Evolutionary conservation across 2,797 vertebrate species (phyloP).

Genomic region (Clamator glandarius): DNA sequence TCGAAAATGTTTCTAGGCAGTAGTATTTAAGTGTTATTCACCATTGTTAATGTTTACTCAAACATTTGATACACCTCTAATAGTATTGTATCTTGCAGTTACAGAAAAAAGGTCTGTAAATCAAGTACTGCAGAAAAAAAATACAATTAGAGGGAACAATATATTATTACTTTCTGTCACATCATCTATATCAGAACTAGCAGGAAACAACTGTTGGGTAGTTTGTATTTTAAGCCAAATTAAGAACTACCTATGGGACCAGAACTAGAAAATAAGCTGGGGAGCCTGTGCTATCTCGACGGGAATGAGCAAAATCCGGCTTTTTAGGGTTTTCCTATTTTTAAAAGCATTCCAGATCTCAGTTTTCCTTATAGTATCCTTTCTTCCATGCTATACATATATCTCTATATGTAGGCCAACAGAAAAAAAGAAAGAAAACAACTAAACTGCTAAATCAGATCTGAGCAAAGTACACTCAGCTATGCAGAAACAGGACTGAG

Average conservation of each 20-base stretch:
- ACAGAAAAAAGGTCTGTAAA: not conserved
- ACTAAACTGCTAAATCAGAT: not conserved
- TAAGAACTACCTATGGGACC: not conserved
- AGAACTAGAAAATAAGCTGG: not conserved
- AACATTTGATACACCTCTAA: not conserved
- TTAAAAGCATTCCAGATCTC: not conserved
- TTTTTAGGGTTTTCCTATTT: not conserved
- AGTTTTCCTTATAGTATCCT: not conserved
- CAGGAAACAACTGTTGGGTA: not conserved
- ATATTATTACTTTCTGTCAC: not conserved
- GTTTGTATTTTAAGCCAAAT: not conserved
- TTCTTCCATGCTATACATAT: not conserved
- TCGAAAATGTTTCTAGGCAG: not conserved
- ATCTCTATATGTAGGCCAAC: accelerated
- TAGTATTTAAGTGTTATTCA: not conserved
- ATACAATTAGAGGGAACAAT: not conserved
- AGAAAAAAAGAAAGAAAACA: not conserved
- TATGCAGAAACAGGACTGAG: not conserved
- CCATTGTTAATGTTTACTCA: not conserved
- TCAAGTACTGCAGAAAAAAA: not conserved
- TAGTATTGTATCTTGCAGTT: not conserved
- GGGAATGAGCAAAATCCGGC: not conserved
- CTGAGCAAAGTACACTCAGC: not conserved
- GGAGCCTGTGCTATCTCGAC: not conserved
- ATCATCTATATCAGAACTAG: not conserved